A percentile compares a stretch with the other conserved stretches of the same genome.
Evolutionary conservation across 2,113 vertebrate species (phyloP).

Genomic region (Hydrolagus affinis): DNA sequence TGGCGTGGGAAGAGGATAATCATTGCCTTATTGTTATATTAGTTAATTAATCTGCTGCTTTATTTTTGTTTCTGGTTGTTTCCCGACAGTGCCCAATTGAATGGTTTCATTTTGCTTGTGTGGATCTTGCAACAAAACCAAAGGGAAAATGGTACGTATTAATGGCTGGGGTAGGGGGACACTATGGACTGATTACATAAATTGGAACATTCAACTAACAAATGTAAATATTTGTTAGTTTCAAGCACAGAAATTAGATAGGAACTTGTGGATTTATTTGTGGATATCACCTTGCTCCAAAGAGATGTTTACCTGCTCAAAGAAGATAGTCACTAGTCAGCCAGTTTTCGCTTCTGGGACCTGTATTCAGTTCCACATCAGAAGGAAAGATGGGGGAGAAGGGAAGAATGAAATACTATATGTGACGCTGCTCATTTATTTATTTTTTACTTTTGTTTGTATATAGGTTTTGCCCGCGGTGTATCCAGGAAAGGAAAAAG

Average conservation of each 20-base stretch:
- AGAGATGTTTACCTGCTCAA: not conserved
- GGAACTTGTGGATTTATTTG: no score
- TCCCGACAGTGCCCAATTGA: slow-evolving; percentile 84
- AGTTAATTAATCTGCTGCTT: not conserved
- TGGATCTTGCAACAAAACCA: slow-evolving; percentile 94
- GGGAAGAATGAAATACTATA: not conserved
- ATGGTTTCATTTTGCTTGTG: slow-evolving; percentile 97
- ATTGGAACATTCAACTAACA: no score
- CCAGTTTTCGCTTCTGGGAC: no score
- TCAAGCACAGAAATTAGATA: no score
- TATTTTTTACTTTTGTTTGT: slow-evolving; percentile 14
- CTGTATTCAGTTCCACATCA: not conserved
- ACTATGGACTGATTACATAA: no score
- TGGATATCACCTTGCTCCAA: not conserved
- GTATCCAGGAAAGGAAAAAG: slow-evolving; percentile 89
- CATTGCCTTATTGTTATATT: not conserved
- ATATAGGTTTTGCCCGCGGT: slow-evolving; percentile 88
- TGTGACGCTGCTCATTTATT: not conserved
- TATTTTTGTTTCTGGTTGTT: slow-evolving; percentile 28
- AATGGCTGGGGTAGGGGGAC: not conserved
- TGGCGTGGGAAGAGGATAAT: no score
- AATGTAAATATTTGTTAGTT: no score
- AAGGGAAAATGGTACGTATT: slow-evolving; percentile 93
- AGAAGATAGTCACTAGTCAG: no score
- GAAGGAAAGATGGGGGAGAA: not conserved